phyloP scores from a whole-genome alignment of 2,888 invertebrate genomes.

The Machimus rusticus region DNA sequence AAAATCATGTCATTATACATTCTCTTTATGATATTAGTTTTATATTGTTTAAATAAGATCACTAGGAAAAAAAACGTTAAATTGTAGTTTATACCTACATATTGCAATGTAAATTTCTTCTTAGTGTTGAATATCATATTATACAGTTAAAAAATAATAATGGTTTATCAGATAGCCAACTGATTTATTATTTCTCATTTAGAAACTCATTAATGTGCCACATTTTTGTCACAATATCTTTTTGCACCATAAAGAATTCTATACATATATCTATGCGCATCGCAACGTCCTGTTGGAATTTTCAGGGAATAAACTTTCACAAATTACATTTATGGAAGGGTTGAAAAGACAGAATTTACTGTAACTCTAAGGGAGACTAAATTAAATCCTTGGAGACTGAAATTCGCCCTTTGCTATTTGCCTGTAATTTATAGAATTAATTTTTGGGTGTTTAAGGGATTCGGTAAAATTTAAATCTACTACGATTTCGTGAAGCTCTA shows the following conservation, averaged over 20 bases:
- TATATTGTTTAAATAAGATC: no score
- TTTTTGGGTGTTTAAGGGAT: conserved; percentile 28
- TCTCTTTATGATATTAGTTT: no score
- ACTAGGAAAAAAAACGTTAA: no score
- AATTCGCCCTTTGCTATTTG: background rate
- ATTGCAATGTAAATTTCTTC: no score
- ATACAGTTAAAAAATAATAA: no score
- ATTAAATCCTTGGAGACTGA: conserved; percentile 21
- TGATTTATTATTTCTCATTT: conserved; percentile 46
- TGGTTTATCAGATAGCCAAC: background rate
- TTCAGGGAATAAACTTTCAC: conserved; percentile 46
- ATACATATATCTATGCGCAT: background rate
- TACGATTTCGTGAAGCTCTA: background rate
- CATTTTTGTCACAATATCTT: conserved; percentile 35
- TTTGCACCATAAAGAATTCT: background rate
- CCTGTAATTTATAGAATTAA: conserved; percentile 32
- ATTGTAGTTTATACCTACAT: no score
- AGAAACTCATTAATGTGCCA: conserved; percentile 44
- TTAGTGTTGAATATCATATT: no score
- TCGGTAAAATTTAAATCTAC: background rate
- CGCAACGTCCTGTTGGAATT: conserved; percentile 22
- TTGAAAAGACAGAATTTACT: conserved; percentile 42
- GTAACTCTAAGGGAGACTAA: background rate
- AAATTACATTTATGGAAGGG: conserved; percentile 44
- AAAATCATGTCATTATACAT: no score